These are phyloP conservation scores for Orientallactaga sibirica DNA, from an alignment of 2,797 vertebrate genomes.

Conservation along the genomic window DNA sequence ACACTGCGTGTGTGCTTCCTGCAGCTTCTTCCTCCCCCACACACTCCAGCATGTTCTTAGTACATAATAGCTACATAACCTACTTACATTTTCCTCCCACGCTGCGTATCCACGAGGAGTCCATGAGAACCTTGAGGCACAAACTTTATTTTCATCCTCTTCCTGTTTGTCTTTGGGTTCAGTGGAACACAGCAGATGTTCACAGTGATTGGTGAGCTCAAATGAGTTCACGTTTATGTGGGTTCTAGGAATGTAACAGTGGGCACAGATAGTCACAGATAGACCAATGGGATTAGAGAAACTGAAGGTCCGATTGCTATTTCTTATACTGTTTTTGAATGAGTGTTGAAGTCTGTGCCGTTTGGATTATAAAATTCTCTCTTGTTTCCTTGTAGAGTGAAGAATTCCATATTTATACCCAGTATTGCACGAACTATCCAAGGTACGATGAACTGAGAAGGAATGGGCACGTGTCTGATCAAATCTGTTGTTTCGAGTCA, in stretches of 20 bases:
- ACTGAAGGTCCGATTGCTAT: not conserved
- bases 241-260: not conserved
- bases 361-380: slow-evolving; percentile 32
- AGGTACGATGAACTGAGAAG: slow-evolving; percentile 88
- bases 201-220: not conserved
- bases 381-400: slow-evolving; percentile 89
- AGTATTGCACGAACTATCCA: slow-evolving; percentile 98
- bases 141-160: not conserved
- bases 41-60: not conserved
- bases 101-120: not conserved
- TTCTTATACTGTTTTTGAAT: not conserved
- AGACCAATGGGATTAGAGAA: not conserved
- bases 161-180: not conserved
- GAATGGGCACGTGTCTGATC: fast-evolving
- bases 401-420: slow-evolving; percentile 96
- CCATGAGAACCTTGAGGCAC: not conserved
- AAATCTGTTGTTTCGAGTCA: fast-evolving
- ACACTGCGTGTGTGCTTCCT: fast-evolving
- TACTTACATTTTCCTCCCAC: not conserved
- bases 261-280: fast-evolving
- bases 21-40: not conserved
- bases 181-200: not conserved
- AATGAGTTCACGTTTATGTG: not conserved
- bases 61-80: too few species aligned
- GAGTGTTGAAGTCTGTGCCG: not conserved